These are phyloP conservation scores for Sycobia sp. DNA, from an alignment of 1,140 invertebrate species.

Conservation along the genomic window DNA sequence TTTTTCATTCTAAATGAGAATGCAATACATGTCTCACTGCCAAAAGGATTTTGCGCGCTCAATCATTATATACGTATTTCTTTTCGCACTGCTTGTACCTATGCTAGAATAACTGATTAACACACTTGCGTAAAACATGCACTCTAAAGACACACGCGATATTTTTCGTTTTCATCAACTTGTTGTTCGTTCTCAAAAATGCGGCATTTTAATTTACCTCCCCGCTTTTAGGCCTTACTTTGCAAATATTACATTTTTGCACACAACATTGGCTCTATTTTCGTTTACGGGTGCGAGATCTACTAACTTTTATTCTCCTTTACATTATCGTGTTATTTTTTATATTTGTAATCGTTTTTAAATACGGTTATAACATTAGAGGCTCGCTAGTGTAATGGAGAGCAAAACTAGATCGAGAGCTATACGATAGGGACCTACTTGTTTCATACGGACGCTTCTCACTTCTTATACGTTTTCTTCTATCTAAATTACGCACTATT, in stretches of 20 bases:
- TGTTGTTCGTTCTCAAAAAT: constrained; percentile 17
- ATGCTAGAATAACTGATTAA: constrained; percentile 29
- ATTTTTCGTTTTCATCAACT: background rate
- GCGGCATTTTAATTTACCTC: constrained; percentile 24
- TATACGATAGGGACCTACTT: constrained; percentile 17
- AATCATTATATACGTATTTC: constrained; percentile 23
- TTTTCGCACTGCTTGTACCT: constrained; percentile 22
- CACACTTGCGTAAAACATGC: constrained; percentile 34
- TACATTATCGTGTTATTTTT: constrained; percentile 10
- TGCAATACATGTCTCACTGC: background rate
- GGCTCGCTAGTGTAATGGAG: constrained; percentile 33
- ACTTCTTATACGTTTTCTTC: background rate
- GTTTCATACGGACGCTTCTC: constrained; percentile 9
- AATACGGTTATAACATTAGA: constrained; percentile 30
- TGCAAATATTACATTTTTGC: background rate
- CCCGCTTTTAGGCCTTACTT: constrained; percentile 41
- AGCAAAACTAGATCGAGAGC: constrained; percentile 35
- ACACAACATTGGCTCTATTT: background rate
- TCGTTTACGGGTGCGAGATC: constrained; percentile 5
- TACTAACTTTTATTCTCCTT: constrained; percentile 3
- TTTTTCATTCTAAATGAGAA: background rate
- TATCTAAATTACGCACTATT: constrained; percentile 33
- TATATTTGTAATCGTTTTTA: constrained; percentile 2
- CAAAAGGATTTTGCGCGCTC: constrained; percentile 19
- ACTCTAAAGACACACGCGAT: constrained; percentile 34